Percentiles rank a stretch among this genome's conserved stretches.
These are phyloP conservation scores for Formica selysi DNA, from an alignment of 1,140 invertebrate species.

Conservation along the genomic window DNA sequence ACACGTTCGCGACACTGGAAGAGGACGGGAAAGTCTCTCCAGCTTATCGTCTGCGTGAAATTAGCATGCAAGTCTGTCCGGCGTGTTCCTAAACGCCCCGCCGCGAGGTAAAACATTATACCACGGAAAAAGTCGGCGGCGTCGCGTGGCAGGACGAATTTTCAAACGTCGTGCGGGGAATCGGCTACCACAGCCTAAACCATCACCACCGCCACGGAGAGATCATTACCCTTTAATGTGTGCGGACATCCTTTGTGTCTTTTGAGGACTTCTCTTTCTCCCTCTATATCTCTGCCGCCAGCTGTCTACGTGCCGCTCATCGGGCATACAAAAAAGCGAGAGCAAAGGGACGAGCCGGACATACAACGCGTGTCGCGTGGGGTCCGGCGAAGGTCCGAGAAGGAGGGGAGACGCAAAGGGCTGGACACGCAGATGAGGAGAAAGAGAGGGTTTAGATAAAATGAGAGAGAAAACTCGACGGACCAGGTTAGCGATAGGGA, in stretches of 20 bases:
- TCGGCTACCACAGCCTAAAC: conserved; percentile 57
- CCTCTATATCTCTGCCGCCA: conserved; percentile 10
- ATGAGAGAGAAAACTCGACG: conserved; percentile 58
- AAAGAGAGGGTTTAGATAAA: conserved; percentile 66
- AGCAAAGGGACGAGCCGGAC: conserved; percentile 67
- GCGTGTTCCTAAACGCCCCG: conserved; percentile 51
- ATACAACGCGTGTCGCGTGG: conserved; percentile 71
- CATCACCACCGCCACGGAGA: conserved; percentile 69
- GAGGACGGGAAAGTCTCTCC: conserved; percentile 38
- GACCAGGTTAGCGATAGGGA: conserved; percentile 49
- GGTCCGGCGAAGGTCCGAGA: conserved; percentile 49
- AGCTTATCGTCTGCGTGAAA: conserved; percentile 52
- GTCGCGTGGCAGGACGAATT: conserved; percentile 79
- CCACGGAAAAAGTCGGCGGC: conserved; percentile 66
- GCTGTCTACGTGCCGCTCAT: conserved; percentile 67
- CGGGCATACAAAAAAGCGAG: conserved; percentile 81
- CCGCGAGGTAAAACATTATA: conserved; percentile 69
- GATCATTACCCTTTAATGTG: conserved; percentile 84
- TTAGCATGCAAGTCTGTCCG: conserved; percentile 72
- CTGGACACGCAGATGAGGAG: conserved; percentile 27
- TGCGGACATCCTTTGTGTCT: conserved; percentile 83
- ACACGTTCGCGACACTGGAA: conserved; percentile 45
- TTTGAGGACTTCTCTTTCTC: conserved; percentile 81
- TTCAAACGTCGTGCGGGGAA: conserved; percentile 68
- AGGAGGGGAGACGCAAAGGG: conserved; percentile 46